These are phyloP conservation scores for Salticus scenicus DNA, from an alignment of 2,888 invertebrate genomes.

Conservation along the genomic window DNA sequence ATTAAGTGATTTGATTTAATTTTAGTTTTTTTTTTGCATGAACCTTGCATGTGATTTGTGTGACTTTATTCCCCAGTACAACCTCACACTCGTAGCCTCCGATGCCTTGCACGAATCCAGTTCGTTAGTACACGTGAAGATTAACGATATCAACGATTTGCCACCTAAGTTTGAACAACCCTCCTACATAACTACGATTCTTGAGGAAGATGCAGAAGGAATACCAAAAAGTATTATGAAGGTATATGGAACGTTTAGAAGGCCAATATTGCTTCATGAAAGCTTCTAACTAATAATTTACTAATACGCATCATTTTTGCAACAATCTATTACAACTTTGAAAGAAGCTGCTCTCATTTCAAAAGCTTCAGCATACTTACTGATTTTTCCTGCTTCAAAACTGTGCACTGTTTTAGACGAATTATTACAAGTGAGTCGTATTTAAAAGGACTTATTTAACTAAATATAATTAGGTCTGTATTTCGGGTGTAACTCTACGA, in stretches of 20 bases:
- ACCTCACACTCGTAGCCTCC: constrained; percentile 90
- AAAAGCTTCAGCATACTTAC: too few relatives aligned
- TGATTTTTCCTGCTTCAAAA: too few relatives aligned
- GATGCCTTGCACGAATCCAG: constrained; percentile 92
- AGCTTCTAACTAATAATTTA: neutral
- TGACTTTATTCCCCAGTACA: constrained; percentile 81
- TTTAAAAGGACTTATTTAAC: too few relatives aligned
- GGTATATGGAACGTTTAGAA: constrained; percentile 71
- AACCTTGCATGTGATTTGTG: constrained; percentile 41
- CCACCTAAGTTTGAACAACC: constrained; percentile 87
- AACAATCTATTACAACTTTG: too few relatives aligned
- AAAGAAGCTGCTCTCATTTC: too few relatives aligned
- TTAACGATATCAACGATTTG: constrained; percentile 92
- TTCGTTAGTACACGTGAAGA: constrained; percentile 87
- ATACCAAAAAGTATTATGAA: constrained; percentile 79
- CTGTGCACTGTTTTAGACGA: too few relatives aligned
- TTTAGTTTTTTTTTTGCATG: constrained; percentile 73
- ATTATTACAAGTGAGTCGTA: too few relatives aligned
- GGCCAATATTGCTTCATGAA: neutral
- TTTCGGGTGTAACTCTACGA: too few relatives aligned
- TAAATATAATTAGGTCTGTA: too few relatives aligned
- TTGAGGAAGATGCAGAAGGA: constrained; percentile 82
- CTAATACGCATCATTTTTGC: too few relatives aligned
- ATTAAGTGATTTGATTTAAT: neutral
- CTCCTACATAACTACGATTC: constrained; percentile 83